Evolutionary conservation across 1,140 invertebrate species (phyloP), one percentile per base, ranked within the genome.

Genomic region (Drosophila lacertosa): DNA sequence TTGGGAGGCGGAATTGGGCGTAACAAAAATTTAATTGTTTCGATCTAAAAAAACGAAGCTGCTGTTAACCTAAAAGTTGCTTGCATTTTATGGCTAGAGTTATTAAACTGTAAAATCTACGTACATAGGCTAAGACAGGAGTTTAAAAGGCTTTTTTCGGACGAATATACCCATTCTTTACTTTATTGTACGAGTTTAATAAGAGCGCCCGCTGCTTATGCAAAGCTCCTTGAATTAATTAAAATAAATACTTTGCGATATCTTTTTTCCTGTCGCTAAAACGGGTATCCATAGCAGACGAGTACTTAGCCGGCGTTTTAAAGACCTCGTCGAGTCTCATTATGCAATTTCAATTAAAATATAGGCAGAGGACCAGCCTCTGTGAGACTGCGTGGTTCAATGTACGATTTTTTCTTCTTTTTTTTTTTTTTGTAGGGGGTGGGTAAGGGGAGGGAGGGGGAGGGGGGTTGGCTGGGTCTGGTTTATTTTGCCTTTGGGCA

Each of bases 291-390:
- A 18, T 24, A 15, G 26, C 26, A 29, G 26, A 15, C 48, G 15
- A 26, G 33, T 22, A 20, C 48, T 20, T 32, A 11, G 2, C 11
- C 42, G 13, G 37, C 26, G 40, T 50, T 29, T 45, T 44, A 47
- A 20, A 18, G 33, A 51, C 39, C 20, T 24, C 32, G 24, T 37
- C 24, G 9, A 15, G 32, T 4, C 20, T 42, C 35, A 65, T 65
- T 58, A 66, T 48, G 63, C 63, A 66, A 66, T 50, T 54, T 44
- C 45, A 66, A 67, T 66, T 66, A 66, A 65, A 35, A 47, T 57
- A 37, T 53, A 7, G 51, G 42, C 40, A 20, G 15, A 45, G 53
- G 18, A 26, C 11, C 24, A 29, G 37, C 22, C 26, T 50, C 10
- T n/a, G 44, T 59, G 29, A 42, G 18, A 16, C 3, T 35, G 15